Evolutionary conservation across 2,888 invertebrate genomes (phyloP), one percentile per base, ranked within the genome.

Genomic region (Drosophila nr. fundita): DNA sequence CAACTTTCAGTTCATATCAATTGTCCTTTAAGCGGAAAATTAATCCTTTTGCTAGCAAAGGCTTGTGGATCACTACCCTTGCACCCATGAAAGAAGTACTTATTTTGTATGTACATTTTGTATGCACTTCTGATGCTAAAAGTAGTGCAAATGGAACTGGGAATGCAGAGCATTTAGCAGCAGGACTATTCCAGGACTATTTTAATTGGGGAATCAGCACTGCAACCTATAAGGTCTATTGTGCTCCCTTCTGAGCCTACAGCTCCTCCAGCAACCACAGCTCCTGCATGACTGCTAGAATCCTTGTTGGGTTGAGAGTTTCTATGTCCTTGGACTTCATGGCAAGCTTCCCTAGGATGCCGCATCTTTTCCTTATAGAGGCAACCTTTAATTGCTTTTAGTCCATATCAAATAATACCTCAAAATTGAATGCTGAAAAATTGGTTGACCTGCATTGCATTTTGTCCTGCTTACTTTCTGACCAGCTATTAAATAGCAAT

Each of bases 401-500:
- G 7, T 36, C 13, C 21, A 21, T 0, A 7, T 21, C 1, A 4
- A 24, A 2, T 21, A 13, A 15, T 45, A 13, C 1, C 13, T 7
- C 1, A 40, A 40, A 10, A n/a, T 4, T n/a, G 18, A 10, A 2
- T 18, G 4, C n/a, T n/a, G n/a, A 4, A n/a, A 1, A 40, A 11
- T 40, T 40, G n/a, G 32, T 21, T 21, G 15, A 78, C 73, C 73
- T 78, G 68, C 29, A 34, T 34, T 21, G 29, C 38, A 21, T n/a
- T 55, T 27, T 18, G 24, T 4, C 54, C 13, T 7, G 1, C 18
- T 38, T 40, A n/a, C 32, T 57, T 53, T n/a, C 21, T 4, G 45
- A 2, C 10, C 50, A 27, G 55, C 76, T 59, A 84, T 89, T 89
- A 78, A 86, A 82, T 76, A 62, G 50, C 78, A 68, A 89, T 82